These are phyloP conservation scores for Eublepharis macularius DNA, from an alignment of 2,113 vertebrate species.

Conservation along the genomic window DNA sequence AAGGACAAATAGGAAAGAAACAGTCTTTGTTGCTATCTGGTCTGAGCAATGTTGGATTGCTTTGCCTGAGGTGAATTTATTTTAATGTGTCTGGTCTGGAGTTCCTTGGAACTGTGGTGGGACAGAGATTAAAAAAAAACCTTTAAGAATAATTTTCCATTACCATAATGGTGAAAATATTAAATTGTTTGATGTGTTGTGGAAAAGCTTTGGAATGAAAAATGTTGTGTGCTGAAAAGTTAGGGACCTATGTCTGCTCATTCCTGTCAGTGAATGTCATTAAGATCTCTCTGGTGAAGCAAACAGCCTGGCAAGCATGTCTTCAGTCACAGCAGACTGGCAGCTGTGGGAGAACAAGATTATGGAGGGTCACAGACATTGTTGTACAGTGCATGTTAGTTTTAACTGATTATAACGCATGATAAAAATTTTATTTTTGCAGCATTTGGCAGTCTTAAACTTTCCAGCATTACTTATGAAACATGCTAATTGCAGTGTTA, in stretches of 20 bases:
- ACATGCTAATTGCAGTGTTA: conserved; percentile 33
- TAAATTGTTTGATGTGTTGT: conserved; percentile 18
- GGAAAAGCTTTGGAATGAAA: conserved; percentile 33
- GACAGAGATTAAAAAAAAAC: neutral
- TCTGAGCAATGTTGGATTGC: neutral
- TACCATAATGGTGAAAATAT: conserved; percentile 17
- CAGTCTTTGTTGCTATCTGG: neutral
- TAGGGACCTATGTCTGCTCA: neutral
- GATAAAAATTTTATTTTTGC: conserved; percentile 26
- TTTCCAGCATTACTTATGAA: conserved; percentile 13
- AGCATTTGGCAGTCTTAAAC: conserved; percentile 30
- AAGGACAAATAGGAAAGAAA: neutral
- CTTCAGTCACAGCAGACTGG: conserved; percentile 15
- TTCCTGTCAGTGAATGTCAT: conserved; percentile 33
- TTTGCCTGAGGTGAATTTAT: neutral
- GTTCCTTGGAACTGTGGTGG: neutral
- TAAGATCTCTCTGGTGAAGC: neutral
- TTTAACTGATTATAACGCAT: conserved; percentile 8
- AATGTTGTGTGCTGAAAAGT: conserved; percentile 18
- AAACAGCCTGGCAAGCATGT: conserved; percentile 14
- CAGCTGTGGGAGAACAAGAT: conserved; percentile 16
- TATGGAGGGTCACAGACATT: conserved; percentile 31
- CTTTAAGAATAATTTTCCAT: conserved; percentile 30
- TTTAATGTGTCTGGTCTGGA: conserved; percentile 14
- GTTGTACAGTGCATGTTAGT: conserved; percentile 9